These are phyloP conservation scores for Cephalophus harveyi DNA, from an alignment of 2,113 vertebrate genomes.

Conservation along the genomic window DNA sequence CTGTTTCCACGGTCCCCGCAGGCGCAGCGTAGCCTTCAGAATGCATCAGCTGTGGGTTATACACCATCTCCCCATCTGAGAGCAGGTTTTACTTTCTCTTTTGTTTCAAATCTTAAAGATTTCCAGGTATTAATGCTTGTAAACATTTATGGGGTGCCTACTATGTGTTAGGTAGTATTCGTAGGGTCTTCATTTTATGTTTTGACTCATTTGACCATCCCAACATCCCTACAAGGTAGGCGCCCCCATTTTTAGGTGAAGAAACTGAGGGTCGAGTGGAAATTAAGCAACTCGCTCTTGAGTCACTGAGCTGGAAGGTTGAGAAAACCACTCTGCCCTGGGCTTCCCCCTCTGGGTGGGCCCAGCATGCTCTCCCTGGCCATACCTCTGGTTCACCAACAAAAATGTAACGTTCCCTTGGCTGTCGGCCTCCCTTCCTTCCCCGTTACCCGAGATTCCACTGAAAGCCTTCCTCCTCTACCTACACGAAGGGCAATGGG, in stretches of 20 bases:
- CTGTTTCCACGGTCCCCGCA: neutral
- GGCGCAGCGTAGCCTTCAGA: neutral
- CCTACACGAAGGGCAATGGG: neutral
- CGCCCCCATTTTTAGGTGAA: neutral
- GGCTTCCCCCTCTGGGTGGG: neutral
- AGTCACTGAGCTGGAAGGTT: neutral
- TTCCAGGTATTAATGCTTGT: neutral
- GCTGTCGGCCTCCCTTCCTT: neutral
- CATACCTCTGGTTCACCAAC: neutral
- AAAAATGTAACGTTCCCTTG: neutral
- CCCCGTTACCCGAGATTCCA: neutral
- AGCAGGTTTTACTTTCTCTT: neutral
- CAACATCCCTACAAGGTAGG: neutral
- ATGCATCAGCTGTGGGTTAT: neutral
- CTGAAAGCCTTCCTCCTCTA: neutral
- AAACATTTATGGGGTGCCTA: neutral
- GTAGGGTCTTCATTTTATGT: neutral
- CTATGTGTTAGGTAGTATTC: neutral
- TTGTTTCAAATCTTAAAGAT: neutral
- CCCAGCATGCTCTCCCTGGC: fast-evolving
- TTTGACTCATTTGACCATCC: neutral
- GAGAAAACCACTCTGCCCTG: neutral
- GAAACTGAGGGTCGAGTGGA: neutral
- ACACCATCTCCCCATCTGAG: neutral
- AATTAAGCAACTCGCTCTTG: neutral